Evolutionary conservation across 2,113 vertebrate genomes (phyloP), one percentile per base, ranked within the genome.

Genomic region (Tragulus kanchil): DNA sequence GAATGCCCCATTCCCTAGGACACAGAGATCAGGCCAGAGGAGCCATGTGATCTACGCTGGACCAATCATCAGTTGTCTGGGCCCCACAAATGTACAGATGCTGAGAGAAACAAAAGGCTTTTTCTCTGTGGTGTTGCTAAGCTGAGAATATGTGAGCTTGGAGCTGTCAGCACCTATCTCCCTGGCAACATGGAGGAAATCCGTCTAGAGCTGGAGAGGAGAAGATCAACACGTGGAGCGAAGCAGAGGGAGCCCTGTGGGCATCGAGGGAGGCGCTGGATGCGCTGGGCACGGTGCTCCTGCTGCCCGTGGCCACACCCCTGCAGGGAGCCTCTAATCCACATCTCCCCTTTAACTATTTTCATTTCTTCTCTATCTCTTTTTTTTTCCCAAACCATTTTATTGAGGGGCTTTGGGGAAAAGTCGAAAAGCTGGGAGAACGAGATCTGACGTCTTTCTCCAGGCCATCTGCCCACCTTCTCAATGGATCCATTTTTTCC

Each of bases 141-240:
- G 87, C 58, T 61, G 81, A 95, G 96, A 92, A 62, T 61, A 71
- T 28, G 84, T 89, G 90, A 77, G 26, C 82, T 94, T 96, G 92
- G 85, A 97, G 71, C 83, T 89, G 93, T 90, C 50, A n/a, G 82
- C 50, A 86, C 73, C 79, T 64, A 93, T 97, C 96, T 98, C 81
- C 92, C 59, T 97, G 93, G 96, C 97, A 97, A 97, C 95, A 73
- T 92, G 95, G 92, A 93, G 87, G 93, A 83, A 81, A 85, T 81
- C 94, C 81, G 85, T 85, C 84, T 62, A 82, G 87, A 93, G 62
- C 52, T 50, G 36, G 91, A 92, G 83, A 92, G 52, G 81, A 79
- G 65, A 78, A 86, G 89, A 83, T 75, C 92, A 78, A 8, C 86
- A 52, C 56, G 48, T 45, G 9, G 79, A 87, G 87, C 61, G 61